Evolutionary conservation across 1,140 invertebrate species (phyloP).

Genomic region (Drosophila ambigua): DNA sequence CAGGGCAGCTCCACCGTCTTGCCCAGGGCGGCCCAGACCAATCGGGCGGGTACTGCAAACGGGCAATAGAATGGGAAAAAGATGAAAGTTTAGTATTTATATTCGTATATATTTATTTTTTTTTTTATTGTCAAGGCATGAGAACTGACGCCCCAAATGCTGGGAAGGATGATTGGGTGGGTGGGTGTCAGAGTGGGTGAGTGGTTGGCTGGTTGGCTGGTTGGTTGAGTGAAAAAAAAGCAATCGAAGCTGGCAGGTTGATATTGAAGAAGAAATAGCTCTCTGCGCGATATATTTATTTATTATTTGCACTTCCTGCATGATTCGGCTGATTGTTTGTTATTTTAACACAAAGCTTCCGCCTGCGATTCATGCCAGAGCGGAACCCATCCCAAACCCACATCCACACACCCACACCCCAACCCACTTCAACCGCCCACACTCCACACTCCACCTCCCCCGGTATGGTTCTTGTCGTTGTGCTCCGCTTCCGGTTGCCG

Average conservation of each 20-base stretch:
- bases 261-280: slow-evolving; percentile 38
- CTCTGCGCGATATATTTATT: slow-evolving; percentile 75
- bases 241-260: slow-evolving; percentile 43
- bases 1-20: slow-evolving; percentile 91
- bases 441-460: neutral
- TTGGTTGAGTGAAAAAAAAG: neutral
- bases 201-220: too few relatives aligned
- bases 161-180: neutral
- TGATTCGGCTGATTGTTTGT: slow-evolving; percentile 81
- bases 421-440: slow-evolving; percentile 2
- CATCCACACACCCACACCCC: neutral
- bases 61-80: neutral
- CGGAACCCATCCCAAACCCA: slow-evolving; percentile 6
- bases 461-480: slow-evolving; percentile 44
- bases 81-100: slow-evolving; percentile 17
- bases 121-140: slow-evolving; percentile 37
- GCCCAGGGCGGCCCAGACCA: slow-evolving; percentile 90
- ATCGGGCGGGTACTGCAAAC: slow-evolving; percentile 86
- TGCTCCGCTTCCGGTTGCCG: slow-evolving; percentile 66
- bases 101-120: neutral
- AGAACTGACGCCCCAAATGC: slow-evolving; percentile 12
- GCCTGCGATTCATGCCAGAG: slow-evolving; percentile 42
- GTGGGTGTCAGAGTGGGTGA: neutral
- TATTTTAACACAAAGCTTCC: slow-evolving; percentile 82
- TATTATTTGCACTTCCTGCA: slow-evolving; percentile 81